Evolutionary conservation across 1,140 invertebrate species (phyloP), one percentile per base, ranked within the genome.

Genomic region (Eumaeus atala): DNA sequence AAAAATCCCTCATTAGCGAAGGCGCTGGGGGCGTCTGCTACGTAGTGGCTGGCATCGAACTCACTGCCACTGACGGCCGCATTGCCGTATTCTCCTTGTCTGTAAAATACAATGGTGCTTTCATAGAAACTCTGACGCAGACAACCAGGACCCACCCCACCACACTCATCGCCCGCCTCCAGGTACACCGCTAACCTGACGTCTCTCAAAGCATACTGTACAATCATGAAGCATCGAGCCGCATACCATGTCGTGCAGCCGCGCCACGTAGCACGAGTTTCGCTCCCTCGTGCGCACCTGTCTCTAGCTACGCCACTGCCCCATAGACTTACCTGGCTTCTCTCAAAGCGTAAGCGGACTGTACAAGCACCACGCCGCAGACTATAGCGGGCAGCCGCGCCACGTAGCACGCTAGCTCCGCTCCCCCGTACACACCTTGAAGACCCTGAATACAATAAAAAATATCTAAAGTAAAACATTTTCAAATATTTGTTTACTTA

Each of bases 371-470:
- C 0, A 91, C 85, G 18, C 90, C 89, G 40, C 88, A 80, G n/a
- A 91, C 90, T 53, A 90, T 89, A 16, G 89, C 88, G 5, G 90
- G 73, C 42, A 91, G 79, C 33, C 90, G 75, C 17, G 89, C 87
- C 28, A 91, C 81, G 81, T 91, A 91, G 69, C 90, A 91, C 12
- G 89, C 87, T 44, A 91, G 72, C 68, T 92, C 90, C 8, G 89
- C 90, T 12, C 89, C 87, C 0, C 90, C 91, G 61, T 91, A 91
- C 7, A 90, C 83, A 28, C 89, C 89, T 72, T 89, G 88, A 3
- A 91, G 79, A 65, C 90, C 89, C 91, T 92, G 77, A 0, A 87
- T 18, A 9, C 9, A 18, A 11, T 21, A 44, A 11, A 52, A n/a
- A n/a, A n/a, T n/a, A n/a, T n/a, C n/a, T n/a, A n/a, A n/a, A n/a